A percentile compares a stretch with the other conserved stretches of the same genome.
Evolutionary conservation across 2,888 invertebrate species (phyloP).

Genomic region (Sphaeridia pumilis): DNA sequence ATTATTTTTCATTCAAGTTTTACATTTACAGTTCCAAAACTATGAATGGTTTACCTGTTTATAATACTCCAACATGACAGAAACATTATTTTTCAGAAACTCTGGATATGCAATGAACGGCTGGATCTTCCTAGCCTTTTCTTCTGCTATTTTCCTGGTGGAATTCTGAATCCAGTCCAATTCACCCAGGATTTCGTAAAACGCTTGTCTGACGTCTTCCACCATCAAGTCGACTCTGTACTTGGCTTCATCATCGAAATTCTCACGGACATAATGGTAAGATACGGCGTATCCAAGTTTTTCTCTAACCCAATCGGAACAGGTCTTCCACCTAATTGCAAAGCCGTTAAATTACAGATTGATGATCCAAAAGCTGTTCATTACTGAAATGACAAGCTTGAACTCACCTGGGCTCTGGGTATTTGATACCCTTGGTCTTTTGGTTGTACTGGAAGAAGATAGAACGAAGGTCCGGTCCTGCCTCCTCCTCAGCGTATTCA

Average conservation of each 20-base stretch:
- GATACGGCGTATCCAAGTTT: slow-evolving; percentile 33
- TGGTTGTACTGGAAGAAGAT: slow-evolving; percentile 12
- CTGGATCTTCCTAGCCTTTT: slow-evolving; percentile 69
- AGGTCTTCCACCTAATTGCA: slow-evolving; percentile 30
- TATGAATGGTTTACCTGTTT: slow-evolving; percentile 46
- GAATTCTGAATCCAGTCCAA: slow-evolving; percentile 82
- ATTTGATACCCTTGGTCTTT: slow-evolving; percentile 14
- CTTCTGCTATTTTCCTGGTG: slow-evolving; percentile 59
- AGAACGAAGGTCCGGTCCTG: slow-evolving; percentile 10
- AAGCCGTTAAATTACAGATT: neutral
- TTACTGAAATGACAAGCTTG: neutral
- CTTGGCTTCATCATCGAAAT: slow-evolving; percentile 28
- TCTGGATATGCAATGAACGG: slow-evolving; percentile 86
- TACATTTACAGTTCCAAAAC: neutral
- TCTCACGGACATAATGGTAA: slow-evolving; percentile 30
- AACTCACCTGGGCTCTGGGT: slow-evolving; percentile 16
- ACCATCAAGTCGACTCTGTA: slow-evolving; percentile 59
- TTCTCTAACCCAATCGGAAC: slow-evolving; percentile 31
- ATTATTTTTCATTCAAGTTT: neutral
- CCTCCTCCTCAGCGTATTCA: slow-evolving; percentile 16
- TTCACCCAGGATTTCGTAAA: slow-evolving; percentile 61
- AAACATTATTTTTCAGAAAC: slow-evolving; percentile 52
- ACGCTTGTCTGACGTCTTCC: slow-evolving; percentile 65
- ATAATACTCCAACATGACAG: slow-evolving; percentile 68
- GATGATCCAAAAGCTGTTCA: no score